Conservation (phyloP, 1,140 invertebrate genomes). For the Drosophila tani region DNA sequence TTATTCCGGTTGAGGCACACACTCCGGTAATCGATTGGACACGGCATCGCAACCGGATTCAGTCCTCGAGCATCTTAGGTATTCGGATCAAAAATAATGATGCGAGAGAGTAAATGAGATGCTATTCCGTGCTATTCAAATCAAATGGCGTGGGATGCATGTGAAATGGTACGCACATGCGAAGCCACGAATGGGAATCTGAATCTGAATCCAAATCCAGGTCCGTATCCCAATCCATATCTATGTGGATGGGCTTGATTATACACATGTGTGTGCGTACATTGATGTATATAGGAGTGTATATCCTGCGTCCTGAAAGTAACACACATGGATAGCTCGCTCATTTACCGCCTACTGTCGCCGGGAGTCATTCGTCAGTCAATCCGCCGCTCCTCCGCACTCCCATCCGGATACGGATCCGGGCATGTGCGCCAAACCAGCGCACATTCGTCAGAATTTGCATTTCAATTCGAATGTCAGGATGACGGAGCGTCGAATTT, state of each 20-base stretch:
- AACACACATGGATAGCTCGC: conserved; percentile 68
- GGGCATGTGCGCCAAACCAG: conserved; percentile 58
- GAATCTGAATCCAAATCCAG: conserved; percentile 9
- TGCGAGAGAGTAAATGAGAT: conserved; percentile 66
- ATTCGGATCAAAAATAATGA: conserved; percentile 63
- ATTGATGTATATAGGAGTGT: conserved; percentile 33
- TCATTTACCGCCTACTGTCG: conserved; percentile 69
- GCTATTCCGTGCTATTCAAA: conserved; percentile 60
- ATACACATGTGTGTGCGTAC: conserved; percentile 45
- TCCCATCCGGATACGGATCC: conserved; percentile 14
- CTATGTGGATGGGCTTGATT: conserved; percentile 40
- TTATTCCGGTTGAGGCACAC: conserved; percentile 12
- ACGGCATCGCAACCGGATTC: conserved; percentile 21
- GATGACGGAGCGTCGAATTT: conserved; percentile 78
- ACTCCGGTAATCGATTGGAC: conserved; percentile 41
- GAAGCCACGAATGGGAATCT: background rate
- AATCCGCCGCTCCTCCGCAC: conserved; percentile 24
- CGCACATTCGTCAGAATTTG: conserved; percentile 83
- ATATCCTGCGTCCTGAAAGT: conserved; percentile 43
- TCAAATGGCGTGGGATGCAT: conserved; percentile 36
- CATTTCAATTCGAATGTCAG: conserved; percentile 82
- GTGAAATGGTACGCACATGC: conserved; percentile 47
- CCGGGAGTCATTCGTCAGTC: conserved; percentile 67
- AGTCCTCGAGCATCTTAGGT: conserved; percentile 24
- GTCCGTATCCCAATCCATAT: conserved; percentile 18